Evolutionary conservation across 1,140 invertebrate species (phyloP).

Genomic region (Bombus confusus): DNA sequence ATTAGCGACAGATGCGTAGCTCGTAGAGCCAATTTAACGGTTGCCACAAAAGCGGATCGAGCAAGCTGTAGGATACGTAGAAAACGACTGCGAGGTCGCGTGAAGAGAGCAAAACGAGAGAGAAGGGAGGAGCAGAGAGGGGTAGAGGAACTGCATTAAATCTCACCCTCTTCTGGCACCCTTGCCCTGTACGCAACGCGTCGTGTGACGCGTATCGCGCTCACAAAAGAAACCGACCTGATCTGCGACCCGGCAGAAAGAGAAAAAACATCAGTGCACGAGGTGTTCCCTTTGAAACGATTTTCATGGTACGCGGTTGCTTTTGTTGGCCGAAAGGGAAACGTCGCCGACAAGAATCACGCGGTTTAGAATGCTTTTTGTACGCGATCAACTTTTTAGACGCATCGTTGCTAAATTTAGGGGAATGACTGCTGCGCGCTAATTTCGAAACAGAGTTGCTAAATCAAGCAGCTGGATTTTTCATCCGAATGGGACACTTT

Average conservation of each 20-base stretch:
- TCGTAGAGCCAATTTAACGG: constrained; percentile 75
- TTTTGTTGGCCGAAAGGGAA: background rate
- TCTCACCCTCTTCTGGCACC: constrained; percentile 64
- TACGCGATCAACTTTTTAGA: background rate
- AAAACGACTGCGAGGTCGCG: constrained; percentile 34
- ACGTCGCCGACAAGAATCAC: background rate
- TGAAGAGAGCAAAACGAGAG: constrained; percentile 41
- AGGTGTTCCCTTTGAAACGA: constrained; percentile 35
- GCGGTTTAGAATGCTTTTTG: background rate
- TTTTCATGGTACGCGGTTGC: constrained; percentile 13
- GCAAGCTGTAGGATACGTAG: constrained; percentile 53
- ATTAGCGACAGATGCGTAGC: constrained; percentile 73
- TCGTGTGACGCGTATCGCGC: constrained; percentile 58
- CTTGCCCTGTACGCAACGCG: constrained; percentile 20
- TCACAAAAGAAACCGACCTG: constrained; percentile 65
- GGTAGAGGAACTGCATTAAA: constrained; percentile 53
- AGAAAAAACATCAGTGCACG: constrained; percentile 30
- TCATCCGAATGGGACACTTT: background rate
- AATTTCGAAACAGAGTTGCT: background rate
- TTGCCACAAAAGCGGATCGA: constrained; percentile 70
- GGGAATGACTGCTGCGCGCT: background rate
- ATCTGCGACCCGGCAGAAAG: constrained; percentile 48
- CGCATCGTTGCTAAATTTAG: background rate
- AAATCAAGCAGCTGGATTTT: background rate
- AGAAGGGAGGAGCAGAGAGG: background rate